Conservation (phyloP, 2,113 vertebrate genomes). For the Protobothrops mucrosquamatus region DNA sequence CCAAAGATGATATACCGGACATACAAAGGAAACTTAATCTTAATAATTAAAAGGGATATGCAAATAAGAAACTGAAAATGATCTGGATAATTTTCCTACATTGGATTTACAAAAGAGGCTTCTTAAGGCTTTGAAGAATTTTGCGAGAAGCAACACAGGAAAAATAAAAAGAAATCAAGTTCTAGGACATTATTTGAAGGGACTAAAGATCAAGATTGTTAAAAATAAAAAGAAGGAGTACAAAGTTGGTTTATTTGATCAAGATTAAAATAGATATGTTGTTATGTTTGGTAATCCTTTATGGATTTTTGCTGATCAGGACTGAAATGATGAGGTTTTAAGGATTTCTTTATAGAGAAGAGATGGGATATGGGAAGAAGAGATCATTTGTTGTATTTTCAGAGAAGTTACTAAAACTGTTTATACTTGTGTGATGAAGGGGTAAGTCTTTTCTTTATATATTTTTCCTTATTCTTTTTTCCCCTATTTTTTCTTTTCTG, state of each 20-base stretch:
- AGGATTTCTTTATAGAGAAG: background rate
- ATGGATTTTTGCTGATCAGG: background rate
- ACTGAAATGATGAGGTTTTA: background rate
- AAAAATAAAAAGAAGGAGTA: background rate
- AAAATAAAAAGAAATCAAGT: background rate
- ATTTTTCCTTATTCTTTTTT: too few species aligned
- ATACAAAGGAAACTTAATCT: background rate
- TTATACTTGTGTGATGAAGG: background rate
- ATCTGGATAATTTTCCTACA: background rate
- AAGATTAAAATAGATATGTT: background rate
- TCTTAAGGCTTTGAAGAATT: background rate
- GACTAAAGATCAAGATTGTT: background rate
- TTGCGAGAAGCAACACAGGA: background rate
- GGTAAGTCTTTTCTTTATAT: background rate
- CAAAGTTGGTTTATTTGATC: background rate
- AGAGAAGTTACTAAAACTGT: background rate
- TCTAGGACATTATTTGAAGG: background rate
- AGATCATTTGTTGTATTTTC: background rate
- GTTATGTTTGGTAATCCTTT: background rate
- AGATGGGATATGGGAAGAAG: background rate
- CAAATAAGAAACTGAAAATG: background rate
- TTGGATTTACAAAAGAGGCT: background rate
- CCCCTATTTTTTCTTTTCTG: background rate
- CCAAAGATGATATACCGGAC: background rate
- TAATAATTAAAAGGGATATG: background rate